phyloP scores from a whole-genome alignment of 2,113 vertebrate genomes.

The Platichthys flesus region DNA sequence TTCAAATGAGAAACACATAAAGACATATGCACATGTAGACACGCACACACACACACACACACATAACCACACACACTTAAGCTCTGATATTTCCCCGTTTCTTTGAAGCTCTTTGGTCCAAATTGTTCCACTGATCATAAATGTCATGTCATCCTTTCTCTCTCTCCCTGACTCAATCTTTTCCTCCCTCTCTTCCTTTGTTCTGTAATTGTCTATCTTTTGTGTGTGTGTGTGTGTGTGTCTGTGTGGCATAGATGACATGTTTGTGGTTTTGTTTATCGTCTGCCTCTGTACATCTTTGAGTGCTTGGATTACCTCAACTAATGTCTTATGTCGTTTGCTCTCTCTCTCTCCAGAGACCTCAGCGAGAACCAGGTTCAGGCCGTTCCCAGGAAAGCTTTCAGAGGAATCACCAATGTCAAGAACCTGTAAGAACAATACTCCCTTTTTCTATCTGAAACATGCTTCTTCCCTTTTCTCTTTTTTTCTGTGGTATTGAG shows the following conservation, averaged over 20 bases:
- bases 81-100: constrained; percentile 64
- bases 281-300: constrained; percentile 51
- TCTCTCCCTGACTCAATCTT: constrained; percentile 37
- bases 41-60: constrained; percentile 25
- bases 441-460: not conserved
- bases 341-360: constrained; percentile 85
- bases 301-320: constrained; percentile 46
- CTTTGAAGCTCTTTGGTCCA: constrained; percentile 75
- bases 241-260: constrained; percentile 23
- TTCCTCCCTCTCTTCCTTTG: constrained; percentile 59
- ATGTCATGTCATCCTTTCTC: constrained; percentile 69
- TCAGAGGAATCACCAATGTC: constrained; percentile 94
- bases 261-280: constrained; percentile 56
- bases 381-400: constrained; percentile 97
- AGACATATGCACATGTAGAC: no score
- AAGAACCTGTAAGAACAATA: constrained; percentile 94
- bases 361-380: constrained; percentile 99
- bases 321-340: constrained; percentile 61
- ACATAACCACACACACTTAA: constrained; percentile 36
- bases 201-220: constrained; percentile 55
- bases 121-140: constrained; percentile 76
- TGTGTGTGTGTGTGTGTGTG: constrained; percentile 21
- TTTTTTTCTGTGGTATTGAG: no score
- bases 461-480: not conserved
- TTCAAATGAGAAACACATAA: constrained; percentile 7